These are phyloP conservation scores for Meleagris gallopavo DNA, from an alignment of 2,113 vertebrate genomes.

Conservation along the genomic window DNA sequence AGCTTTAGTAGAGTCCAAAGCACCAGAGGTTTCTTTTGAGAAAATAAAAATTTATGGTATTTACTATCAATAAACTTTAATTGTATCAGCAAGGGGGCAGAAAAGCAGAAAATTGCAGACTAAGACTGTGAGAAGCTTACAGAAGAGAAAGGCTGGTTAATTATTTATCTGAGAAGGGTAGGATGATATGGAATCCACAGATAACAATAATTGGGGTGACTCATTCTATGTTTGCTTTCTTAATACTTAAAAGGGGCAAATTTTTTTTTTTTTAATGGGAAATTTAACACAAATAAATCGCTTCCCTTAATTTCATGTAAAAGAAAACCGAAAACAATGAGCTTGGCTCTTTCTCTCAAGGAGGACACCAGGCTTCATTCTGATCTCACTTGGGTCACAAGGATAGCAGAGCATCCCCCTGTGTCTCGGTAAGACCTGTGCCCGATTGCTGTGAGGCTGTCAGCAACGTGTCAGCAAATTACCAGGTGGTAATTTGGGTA, in stretches of 20 bases:
- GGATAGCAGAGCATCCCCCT: neutral
- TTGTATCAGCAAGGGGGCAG: conserved; percentile 53
- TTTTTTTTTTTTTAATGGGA: conserved; percentile 51
- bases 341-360: neutral
- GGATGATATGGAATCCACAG: conserved; percentile 33
- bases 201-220: conserved; percentile 63
- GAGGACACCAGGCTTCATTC: neutral
- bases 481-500: conserved; percentile 1
- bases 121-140: conserved; percentile 62
- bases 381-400: accelerated
- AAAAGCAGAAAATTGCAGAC: conserved; percentile 65
- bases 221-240: conserved; percentile 14
- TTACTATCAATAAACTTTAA: conserved; percentile 66
- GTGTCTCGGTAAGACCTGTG: neutral
- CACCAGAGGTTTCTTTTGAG: conserved; percentile 20
- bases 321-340: neutral
- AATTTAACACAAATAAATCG: conserved; percentile 60
- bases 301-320: conserved; percentile 39
- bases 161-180: conserved; percentile 58
- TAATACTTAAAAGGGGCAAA: conserved; percentile 57
- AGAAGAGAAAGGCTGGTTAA: conserved; percentile 35
- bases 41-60: conserved; percentile 44
- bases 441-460: neutral
- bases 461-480: neutral
- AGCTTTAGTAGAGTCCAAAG: conserved; percentile 1